Evolutionary conservation across 1,140 invertebrate genomes (phyloP), one percentile per base, ranked within the genome.

Genomic region (Ctenoplectra terminalis): DNA sequence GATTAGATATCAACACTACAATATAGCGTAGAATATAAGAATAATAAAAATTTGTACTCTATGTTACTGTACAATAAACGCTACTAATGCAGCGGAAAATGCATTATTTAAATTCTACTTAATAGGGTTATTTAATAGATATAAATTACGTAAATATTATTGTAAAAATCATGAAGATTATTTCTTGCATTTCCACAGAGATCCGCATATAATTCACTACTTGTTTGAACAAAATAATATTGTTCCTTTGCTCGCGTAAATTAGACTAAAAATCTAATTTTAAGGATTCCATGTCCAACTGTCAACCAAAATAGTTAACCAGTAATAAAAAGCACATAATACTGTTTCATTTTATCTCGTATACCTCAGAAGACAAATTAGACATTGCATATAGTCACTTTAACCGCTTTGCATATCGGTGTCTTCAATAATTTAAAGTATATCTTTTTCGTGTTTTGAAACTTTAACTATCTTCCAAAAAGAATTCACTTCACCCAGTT

Each of bases 301-400:
- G 71, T 75, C 79, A 81, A 66, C 61, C 26, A 67, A 74, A 81
- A 74, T 80, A 79, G 61, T 81, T 48, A 80, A 50, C 76, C 61
- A 81, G 48, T 56, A 75, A 66, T 54, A 50, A 67, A 73, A 73
- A 34, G 26, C 48, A n/a, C 31, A 46, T 40, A 81, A 48, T 75
- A 75, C 23, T 56, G 11, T 50, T 46, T 58, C n/a, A 50, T 75
- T 58, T 8, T 48, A 75, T 29, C 9, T 61, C 23, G 9, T 64
- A 46, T 71, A 73, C 56, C 56, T 63, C 46, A 46, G 29, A 75
- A 63, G 40, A 75, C 6, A 13, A 26, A 37, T 75, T 48, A 81
- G 50, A 58, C 60, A 81, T 66, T 34, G 60, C 72, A 58, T 9
- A 58, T 17, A 40, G 31, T 40, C 20, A 29, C 23, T n/a, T 31